Conservation (phyloP, 2,113 vertebrate genomes). For the Rutilus rutilus region DNA sequence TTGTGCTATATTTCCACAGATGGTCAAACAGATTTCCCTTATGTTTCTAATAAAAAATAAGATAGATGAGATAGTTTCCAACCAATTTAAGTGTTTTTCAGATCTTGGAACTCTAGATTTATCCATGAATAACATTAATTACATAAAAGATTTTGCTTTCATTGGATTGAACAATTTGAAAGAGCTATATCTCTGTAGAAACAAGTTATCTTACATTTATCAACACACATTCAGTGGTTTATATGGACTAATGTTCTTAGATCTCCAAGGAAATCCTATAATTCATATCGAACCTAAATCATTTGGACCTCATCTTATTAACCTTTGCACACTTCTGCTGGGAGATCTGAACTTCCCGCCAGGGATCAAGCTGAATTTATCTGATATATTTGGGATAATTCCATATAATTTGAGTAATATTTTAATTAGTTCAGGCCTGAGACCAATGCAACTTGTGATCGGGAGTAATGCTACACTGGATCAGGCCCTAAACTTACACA, state of each 20-base stretch:
- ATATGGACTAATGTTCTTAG: not conserved
- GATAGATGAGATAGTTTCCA: not conserved
- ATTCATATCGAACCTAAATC: not conserved
- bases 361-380: not conserved
- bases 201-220: slow-evolving; percentile 27
- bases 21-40: not conserved
- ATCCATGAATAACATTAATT: not conserved
- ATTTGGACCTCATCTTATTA: slow-evolving; percentile 23
- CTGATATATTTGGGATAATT: slow-evolving; percentile 23
- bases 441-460: slow-evolving; percentile 19
- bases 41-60: not conserved
- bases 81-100: slow-evolving; percentile 23
- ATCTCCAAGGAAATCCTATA: slow-evolving; percentile 36
- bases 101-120: not conserved
- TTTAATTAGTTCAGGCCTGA: not conserved
- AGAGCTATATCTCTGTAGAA: not conserved
- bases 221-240: slow-evolving; percentile 31
- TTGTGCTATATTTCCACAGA: not conserved
- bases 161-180: not conserved
- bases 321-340: not conserved
- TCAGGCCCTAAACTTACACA: not conserved
- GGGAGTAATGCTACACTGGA: not conserved
- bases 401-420: slow-evolving; percentile 26
- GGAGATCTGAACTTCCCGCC: not conserved
- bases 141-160: slow-evolving; percentile 18